Conservation (phyloP, 2,888 invertebrate species). For the Elysia crispata region DNA sequence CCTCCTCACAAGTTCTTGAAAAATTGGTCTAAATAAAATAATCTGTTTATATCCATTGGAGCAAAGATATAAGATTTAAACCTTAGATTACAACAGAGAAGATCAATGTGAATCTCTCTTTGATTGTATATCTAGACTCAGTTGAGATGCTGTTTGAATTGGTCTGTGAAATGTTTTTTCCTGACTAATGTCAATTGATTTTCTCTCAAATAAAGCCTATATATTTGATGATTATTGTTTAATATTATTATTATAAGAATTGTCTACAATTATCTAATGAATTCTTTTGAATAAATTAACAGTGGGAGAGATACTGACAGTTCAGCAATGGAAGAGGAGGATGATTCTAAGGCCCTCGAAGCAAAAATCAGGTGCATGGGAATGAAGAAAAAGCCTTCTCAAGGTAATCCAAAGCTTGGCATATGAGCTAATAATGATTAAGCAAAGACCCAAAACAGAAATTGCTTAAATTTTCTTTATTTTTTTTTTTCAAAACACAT, state of each 20-base stretch:
- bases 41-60: too few relatives aligned
- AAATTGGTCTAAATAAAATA: too few relatives aligned
- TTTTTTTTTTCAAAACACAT: background rate
- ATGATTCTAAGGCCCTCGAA: slow-evolving; percentile 78
- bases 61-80: too few relatives aligned
- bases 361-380: slow-evolving; percentile 78
- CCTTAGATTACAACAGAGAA: too few relatives aligned
- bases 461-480: background rate
- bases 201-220: background rate
- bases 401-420: slow-evolving; percentile 64
- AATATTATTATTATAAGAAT: too few relatives aligned
- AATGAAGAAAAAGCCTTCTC: slow-evolving; percentile 78
- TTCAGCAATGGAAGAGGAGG: slow-evolving; percentile 77
- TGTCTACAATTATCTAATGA: background rate
- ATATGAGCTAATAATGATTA: too few relatives aligned
- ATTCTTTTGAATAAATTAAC: slow-evolving; percentile 23
- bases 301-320: slow-evolving; percentile 75
- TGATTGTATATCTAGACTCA: too few relatives aligned
- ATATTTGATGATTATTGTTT: background rate
- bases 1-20: too few relatives aligned
- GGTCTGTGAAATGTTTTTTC: too few relatives aligned
- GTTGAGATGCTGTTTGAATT: too few relatives aligned
- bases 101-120: too few relatives aligned
- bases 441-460: background rate
- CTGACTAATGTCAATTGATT: too few relatives aligned